A percentile compares a stretch with the other conserved stretches of the same genome.
Evolutionary conservation across 64 coral and sea anemone species (phyloP).

Genomic region (Montipora cactus): DNA sequence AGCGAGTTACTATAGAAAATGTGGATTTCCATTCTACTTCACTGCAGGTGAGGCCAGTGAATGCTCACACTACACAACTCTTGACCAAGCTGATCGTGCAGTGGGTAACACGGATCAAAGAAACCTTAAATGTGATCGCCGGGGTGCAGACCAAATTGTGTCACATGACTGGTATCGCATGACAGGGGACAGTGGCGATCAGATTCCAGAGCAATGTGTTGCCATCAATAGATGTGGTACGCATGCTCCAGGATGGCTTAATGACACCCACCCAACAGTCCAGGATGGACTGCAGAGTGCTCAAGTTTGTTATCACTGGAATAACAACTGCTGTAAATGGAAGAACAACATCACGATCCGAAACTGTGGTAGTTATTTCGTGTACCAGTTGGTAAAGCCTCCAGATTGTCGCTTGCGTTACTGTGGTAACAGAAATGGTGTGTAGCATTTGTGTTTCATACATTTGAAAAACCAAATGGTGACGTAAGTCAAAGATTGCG

Average conservation of each 20-base stretch:
- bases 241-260: no score
- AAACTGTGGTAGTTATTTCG: neutral
- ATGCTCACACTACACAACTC: neutral
- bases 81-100: neutral
- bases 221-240: no score
- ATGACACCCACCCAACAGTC: no score
- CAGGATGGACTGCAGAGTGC: no score
- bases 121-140: neutral
- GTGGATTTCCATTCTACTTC: neutral
- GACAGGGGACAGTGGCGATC: no score
- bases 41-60: neutral
- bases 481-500: no score
- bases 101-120: neutral
- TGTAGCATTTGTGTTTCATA: no score
- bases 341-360: neutral
- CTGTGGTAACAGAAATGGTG: neutral
- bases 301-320: no score
- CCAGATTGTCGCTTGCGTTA: neutral
- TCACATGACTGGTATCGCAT: neutral
- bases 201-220: no score
- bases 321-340: neutral
- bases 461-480: no score
- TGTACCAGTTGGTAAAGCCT: neutral
- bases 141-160: neutral
- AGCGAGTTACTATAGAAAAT: no score